Base-by-base conservation (phyloP, 2,888 invertebrate genomes). In the Herminia tarsipennalis region DNA sequence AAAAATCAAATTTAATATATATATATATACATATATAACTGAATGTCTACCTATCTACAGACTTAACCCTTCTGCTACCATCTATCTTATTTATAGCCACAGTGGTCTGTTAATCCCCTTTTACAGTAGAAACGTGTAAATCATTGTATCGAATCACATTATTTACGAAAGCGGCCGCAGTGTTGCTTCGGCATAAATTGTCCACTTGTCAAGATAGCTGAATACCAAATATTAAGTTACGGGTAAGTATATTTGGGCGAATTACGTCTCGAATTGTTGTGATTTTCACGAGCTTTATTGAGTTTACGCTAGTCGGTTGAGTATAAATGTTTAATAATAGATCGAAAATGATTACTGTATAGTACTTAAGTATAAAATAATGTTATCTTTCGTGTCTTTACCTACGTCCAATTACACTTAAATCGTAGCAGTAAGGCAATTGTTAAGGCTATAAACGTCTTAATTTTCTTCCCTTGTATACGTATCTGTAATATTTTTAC, bases 61-160 rank as follows among this genome's bases (percentile, higher is more conserved):
- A 35, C 18, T 20, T 18, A 43, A 49, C 51, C 61, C 57, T 48
- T 53, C 44, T 21, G 41, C 34, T 36, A 10, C 45, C 44, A 58
- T 68, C 35, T 37, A 17, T 67, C 69, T 63, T 57, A 47, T 62
- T 65, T 62, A 62, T 54, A 43, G 44, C 43, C 39, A 41, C 32
- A 34, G 41, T 41, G 43, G 35, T 43, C 48, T 49, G 57, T 46
- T 69, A 69, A 69, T 69, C 62, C 66, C n/a, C 44, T 58, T 64
- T 42, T 46, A 34, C 33, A 38, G 22, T 28, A 32, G 43, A 48
- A 52, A 41, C 17, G 48, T 44, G 49, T 57, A 57, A 43, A 65
- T 65, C 59, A 62, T 54, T 68, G 44, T 17, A 62, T 68, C 49
- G 59, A 47, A 51, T 38, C 34, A 21, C 21, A 42, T 54, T 63